These are phyloP conservation scores for Myotis daubentonii DNA, from an alignment of 2,797 vertebrate species.

Conservation along the genomic window DNA sequence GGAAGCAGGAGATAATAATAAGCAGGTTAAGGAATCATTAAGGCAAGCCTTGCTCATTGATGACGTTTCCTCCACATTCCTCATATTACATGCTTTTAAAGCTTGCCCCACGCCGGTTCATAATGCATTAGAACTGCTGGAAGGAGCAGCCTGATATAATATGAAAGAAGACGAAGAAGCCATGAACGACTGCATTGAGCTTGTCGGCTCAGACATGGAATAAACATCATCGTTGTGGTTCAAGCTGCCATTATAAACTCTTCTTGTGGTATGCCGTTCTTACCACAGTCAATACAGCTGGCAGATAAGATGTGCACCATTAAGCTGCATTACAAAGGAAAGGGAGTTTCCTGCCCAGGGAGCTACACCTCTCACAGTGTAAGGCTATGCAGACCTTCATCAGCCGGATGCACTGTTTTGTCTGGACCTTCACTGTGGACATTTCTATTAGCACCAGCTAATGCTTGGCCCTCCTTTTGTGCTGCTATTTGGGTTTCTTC, in stretches of 20 bases:
- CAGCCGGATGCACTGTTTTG: not conserved
- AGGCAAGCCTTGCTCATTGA: constrained; percentile 1
- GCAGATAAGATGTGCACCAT: not conserved
- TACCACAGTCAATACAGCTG: constrained; percentile 44
- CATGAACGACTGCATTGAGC: not conserved
- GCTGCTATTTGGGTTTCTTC: constrained; percentile 42
- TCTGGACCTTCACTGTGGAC: not conserved
- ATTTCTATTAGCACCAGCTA: constrained; percentile 54
- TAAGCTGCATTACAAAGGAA: not conserved
- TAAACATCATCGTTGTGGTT: constrained; percentile 30
- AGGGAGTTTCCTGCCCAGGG: not conserved
- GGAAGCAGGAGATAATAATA: constrained; percentile 51
- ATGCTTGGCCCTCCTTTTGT: constrained; percentile 41
- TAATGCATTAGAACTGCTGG: constrained; percentile 50
- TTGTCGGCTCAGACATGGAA: not conserved
- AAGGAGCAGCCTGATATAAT: not conserved
- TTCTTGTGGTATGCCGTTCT: not conserved
- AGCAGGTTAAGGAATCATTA: constrained; percentile 47
- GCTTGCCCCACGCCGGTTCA: constrained; percentile 38
- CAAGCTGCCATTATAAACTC: constrained; percentile 7
- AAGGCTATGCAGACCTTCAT: not conserved
- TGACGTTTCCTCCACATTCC: not conserved
- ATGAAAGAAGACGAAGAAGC: not conserved
- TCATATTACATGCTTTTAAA: constrained; percentile 73
- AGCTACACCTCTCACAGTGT: not conserved